Conservation (phyloP, 1,140 invertebrate genomes). For the Platyura marginata region DNA sequence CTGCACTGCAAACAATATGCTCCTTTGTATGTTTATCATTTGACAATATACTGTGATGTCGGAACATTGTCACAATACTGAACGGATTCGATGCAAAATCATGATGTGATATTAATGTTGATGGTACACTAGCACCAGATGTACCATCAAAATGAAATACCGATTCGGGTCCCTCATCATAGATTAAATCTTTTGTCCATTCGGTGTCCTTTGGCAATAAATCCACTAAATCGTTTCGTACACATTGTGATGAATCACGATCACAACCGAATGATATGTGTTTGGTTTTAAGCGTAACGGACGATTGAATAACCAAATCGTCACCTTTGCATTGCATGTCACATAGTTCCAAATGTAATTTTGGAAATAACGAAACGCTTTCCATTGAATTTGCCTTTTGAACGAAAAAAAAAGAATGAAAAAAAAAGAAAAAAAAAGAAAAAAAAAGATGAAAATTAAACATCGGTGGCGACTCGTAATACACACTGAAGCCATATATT, state of each 20-base stretch:
- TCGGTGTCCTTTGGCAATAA: conserved; percentile 66
- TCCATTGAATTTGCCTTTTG: conserved; percentile 49
- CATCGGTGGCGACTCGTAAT: too few relatives aligned
- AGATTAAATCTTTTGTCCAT: conserved; percentile 73
- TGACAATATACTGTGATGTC: conserved; percentile 13
- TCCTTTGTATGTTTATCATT: conserved; percentile 81
- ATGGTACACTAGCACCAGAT: conserved; percentile 70
- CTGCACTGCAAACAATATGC: conserved; percentile 86
- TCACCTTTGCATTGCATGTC: conserved; percentile 57
- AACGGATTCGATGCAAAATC: conserved; percentile 38
- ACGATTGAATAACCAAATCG: conserved; percentile 17
- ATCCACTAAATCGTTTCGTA: conserved; percentile 38
- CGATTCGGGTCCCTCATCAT: conserved; percentile 83
- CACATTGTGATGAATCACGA: conserved; percentile 24
- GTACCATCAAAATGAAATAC: conserved; percentile 90
- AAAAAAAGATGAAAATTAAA: background rate
- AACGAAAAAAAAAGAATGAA: too few relatives aligned
- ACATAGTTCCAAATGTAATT: conserved; percentile 72
- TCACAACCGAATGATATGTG: conserved; percentile 25
- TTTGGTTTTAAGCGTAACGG: conserved; percentile 20
- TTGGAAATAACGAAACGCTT: conserved; percentile 51
- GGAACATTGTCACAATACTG: conserved; percentile 79
- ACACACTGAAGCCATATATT: too few relatives aligned
- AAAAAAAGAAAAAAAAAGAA: too few relatives aligned
- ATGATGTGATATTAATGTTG: conserved; percentile 32